Conservation (phyloP, 2,113 vertebrate genomes). For the Hippocampus abdominalis region DNA sequence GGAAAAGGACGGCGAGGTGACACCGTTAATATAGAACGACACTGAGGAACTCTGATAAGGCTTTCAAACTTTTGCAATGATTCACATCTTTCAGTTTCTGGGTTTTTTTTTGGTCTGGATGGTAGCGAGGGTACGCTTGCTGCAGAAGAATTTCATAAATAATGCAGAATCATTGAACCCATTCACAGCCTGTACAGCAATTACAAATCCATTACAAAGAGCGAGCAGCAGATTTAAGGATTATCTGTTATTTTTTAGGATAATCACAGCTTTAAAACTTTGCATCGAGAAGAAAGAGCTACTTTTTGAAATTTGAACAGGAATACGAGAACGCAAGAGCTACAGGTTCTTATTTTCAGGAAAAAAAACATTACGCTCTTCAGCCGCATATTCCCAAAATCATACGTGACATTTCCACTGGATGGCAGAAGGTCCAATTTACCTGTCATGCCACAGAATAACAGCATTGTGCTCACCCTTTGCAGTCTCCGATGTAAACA, state of each 20-base stretch:
- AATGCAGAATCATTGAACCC: not conserved
- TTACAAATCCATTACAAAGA: too few species aligned
- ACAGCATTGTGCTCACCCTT: too few species aligned
- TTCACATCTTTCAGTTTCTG: not conserved
- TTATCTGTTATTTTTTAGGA: not conserved
- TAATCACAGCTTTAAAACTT: not conserved
- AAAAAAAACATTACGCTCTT: too few species aligned
- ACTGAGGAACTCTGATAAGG: slow-evolving; percentile 4
- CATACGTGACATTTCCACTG: too few species aligned
- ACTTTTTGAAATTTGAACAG: not conserved
- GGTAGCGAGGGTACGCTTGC: not conserved
- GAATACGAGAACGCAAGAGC: too few species aligned
- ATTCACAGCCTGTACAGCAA: not conserved
- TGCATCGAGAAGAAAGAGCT: too few species aligned
- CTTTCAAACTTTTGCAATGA: slow-evolving; percentile 6
- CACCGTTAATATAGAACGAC: not conserved
- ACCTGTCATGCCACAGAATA: too few species aligned
- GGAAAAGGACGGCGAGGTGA: not conserved
- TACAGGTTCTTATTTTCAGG: too few species aligned
- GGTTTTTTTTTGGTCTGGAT: not conserved
- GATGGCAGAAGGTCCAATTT: too few species aligned
- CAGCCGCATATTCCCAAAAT: too few species aligned
- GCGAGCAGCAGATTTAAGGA: not conserved
- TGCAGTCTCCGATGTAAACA: too few species aligned
- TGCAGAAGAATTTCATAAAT: not conserved